Evolutionary conservation across 2,797 vertebrate species (phyloP).

Genomic region (Argyrosomus regius): DNA sequence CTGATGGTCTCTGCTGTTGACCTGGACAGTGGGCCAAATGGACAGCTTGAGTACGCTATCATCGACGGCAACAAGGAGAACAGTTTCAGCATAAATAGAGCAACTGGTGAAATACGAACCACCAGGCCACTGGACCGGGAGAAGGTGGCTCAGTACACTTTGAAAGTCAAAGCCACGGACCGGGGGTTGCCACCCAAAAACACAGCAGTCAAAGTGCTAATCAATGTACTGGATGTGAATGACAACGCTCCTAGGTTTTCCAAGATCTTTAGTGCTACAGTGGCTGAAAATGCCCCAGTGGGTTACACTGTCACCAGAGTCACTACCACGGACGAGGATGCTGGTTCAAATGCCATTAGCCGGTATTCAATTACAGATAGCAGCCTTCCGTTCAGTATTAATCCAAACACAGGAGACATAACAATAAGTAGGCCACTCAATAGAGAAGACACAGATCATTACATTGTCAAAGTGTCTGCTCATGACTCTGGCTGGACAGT

Average conservation of each 20-base stretch:
- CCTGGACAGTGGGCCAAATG: slow-evolving; percentile 92
- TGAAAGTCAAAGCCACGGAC: slow-evolving; percentile 93
- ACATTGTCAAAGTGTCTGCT: slow-evolving; percentile 93
- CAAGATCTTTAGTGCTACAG: slow-evolving; percentile 95
- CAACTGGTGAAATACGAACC: slow-evolving; percentile 93
- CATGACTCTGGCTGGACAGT: slow-evolving; percentile 99
- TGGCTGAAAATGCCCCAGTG: slow-evolving; percentile 95
- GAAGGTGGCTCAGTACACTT: slow-evolving; percentile 86
- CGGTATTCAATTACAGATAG: slow-evolving; percentile 92
- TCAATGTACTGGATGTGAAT: slow-evolving; percentile 94
- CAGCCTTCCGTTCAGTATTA: slow-evolving; percentile 93
- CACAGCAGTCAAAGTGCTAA: slow-evolving; percentile 88
- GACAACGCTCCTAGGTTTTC: slow-evolving; percentile 98
- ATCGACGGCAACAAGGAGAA: slow-evolving; percentile 92
- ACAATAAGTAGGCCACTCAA: slow-evolving; percentile 93
- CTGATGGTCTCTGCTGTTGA: slow-evolving; percentile 91
- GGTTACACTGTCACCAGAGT: slow-evolving; percentile 94
- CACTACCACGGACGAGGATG: slow-evolving; percentile 96
- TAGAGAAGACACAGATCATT: slow-evolving; percentile 94
- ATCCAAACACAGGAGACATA: slow-evolving; percentile 94
- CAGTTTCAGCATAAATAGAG: slow-evolving; percentile 92
- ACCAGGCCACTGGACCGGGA: slow-evolving; percentile 93
- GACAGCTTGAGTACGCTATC: slow-evolving; percentile 93
- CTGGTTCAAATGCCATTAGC: slow-evolving; percentile 92
- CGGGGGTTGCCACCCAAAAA: slow-evolving; percentile 90